A percentile compares a stretch with the other conserved stretches of the same genome.
phyloP scores from a whole-genome alignment of 2,888 invertebrate genomes.

The Cantharis flavilabris region DNA sequence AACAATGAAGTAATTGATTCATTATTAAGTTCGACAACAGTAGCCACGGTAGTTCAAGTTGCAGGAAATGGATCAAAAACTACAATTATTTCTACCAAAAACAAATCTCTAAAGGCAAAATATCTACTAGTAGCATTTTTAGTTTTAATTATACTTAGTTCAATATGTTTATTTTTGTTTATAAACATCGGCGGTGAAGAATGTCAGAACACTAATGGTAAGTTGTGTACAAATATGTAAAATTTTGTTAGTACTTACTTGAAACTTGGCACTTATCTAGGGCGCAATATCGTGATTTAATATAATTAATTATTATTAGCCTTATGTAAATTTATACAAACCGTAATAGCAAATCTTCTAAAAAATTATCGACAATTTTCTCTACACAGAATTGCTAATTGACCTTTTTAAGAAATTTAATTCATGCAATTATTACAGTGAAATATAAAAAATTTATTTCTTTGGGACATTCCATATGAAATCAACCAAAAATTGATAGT shows the following conservation, averaged over 20 bases:
- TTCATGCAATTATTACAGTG: no score
- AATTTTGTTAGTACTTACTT: neutral
- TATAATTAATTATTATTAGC: neutral
- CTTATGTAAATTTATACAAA: neutral
- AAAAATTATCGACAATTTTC: neutral
- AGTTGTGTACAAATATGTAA: conserved; percentile 29
- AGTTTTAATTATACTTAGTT: conserved; percentile 46
- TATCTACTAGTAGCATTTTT: conserved; percentile 47
- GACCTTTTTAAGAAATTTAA: no score
- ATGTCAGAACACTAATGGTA: conserved; percentile 42
- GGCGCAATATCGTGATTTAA: neutral
- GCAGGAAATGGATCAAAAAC: conserved; percentile 49
- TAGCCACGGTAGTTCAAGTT: conserved; percentile 50
- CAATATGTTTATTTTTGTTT: conserved; percentile 45
- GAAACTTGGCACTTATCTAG: neutral
- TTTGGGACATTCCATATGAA: no score
- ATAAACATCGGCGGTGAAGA: conserved; percentile 40
- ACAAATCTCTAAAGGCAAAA: conserved; percentile 42
- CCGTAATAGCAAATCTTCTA: neutral
- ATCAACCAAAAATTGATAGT: no score
- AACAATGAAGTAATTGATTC: conserved; percentile 38
- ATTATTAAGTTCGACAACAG: conserved; percentile 37
- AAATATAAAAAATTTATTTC: no score
- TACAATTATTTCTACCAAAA: conserved; percentile 44
- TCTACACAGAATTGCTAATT: no score